Percentiles rank a stretch among this genome's conserved stretches.
Evolutionary conservation across 1,140 invertebrate genomes (phyloP).

Genomic region (Bombyx mandarina): DNA sequence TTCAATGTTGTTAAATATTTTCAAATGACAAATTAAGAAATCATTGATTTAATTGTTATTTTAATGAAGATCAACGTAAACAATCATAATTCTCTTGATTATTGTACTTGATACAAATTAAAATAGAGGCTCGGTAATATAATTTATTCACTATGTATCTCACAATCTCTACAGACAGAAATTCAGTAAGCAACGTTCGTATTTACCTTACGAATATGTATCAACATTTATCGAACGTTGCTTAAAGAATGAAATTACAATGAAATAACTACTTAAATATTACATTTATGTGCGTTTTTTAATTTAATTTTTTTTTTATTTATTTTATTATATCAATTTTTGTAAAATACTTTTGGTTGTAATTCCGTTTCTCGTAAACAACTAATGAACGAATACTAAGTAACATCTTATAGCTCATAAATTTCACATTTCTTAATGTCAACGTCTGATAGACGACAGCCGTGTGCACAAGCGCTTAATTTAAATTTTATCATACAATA

Average conservation of each 20-base stretch:
- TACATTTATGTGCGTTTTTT: slow-evolving; percentile 44
- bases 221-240: slow-evolving; percentile 15
- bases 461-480: slow-evolving; percentile 46
- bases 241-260: slow-evolving; percentile 14
- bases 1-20: no score
- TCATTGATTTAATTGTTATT: no score
- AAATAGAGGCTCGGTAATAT: slow-evolving; percentile 36
- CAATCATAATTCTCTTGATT: not conserved
- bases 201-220: not conserved
- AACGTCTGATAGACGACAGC: slow-evolving; percentile 17
- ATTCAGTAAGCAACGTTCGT: slow-evolving; percentile 27
- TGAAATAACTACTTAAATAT: slow-evolving; percentile 32
- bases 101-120: slow-evolving; percentile 17
- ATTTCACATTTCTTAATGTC: not conserved
- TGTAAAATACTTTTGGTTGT: slow-evolving; percentile 45
- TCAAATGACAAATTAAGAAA: no score
- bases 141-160: slow-evolving; percentile 38
- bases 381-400: slow-evolving; percentile 30
- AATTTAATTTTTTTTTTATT: slow-evolving; percentile 22
- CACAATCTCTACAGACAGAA: slow-evolving; percentile 23
- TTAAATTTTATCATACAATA: slow-evolving; percentile 36
- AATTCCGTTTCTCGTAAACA: slow-evolving; percentile 23
- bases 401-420: not conserved
- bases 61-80: no score
- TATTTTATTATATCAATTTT: slow-evolving; percentile 6